Conservation (phyloP, 2,888 invertebrate species). For the Chydorus sphaericus region DNA sequence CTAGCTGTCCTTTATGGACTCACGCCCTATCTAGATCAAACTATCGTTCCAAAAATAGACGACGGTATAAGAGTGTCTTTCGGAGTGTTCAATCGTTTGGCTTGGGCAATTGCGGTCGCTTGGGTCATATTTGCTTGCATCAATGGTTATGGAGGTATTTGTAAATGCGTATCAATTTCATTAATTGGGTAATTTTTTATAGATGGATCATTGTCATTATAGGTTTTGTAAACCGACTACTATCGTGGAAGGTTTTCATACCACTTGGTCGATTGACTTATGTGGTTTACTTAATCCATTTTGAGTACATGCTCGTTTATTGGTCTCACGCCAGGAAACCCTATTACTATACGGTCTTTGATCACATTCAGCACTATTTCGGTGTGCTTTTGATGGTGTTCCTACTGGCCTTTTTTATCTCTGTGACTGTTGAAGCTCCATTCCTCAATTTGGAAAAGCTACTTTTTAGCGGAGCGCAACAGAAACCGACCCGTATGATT, state of each 20-base stretch:
- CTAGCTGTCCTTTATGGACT: conserved; percentile 63
- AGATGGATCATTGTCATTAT: too few relatives aligned
- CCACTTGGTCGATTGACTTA: conserved; percentile 86
- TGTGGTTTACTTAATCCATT: conserved; percentile 63
- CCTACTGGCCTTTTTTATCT: conserved; percentile 1
- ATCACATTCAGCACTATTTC: not conserved
- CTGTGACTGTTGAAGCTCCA: conserved; percentile 7
- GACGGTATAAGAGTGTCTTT: conserved; percentile 58
- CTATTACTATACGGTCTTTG: conserved; percentile 7
- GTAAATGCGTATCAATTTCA: not conserved
- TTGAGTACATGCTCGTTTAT: conserved; percentile 4
- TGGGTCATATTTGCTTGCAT: conserved; percentile 67
- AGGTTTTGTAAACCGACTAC: conserved; percentile 51
- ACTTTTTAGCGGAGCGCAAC: too few relatives aligned
- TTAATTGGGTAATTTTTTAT: too few relatives aligned
- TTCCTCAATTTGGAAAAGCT: conserved; percentile 10
- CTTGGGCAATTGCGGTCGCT: conserved; percentile 55
- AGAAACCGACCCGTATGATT: too few relatives aligned
- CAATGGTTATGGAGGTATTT: conserved; percentile 41
- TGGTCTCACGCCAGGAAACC: not conserved
- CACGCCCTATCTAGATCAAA: conserved; percentile 39
- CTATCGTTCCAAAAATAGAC: conserved; percentile 42
- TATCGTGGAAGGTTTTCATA: conserved; percentile 68
- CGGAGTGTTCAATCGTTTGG: conserved; percentile 63
- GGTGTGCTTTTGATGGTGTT: not conserved